Evolutionary conservation across 1,140 invertebrate genomes (phyloP), one percentile per base, ranked within the genome.

Genomic region (Epicauta chinensis): DNA sequence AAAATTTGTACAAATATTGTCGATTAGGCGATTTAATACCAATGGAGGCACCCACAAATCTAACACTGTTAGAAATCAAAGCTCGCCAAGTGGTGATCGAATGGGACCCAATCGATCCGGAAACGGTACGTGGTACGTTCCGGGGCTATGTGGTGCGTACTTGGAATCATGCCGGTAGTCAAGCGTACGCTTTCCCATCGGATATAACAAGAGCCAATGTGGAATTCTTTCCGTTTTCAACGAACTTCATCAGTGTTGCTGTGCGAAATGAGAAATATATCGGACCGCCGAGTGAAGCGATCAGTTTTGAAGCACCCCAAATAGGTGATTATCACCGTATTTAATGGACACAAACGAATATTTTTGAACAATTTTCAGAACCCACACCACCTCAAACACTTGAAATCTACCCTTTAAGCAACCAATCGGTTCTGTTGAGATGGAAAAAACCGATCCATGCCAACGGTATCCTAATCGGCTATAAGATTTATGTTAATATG

Each of bases 371-470:
- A 23, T 34, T 55, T 63, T 38, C 92, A 69, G 86, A 92, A 3
- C 91, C 97, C 0, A 78, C 86, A 39, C 85, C 91, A 1, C 91
- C 97, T 1, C 80, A 80, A n/a, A 72, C 81, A 31, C 76, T 92
- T 30, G 86, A 91, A 66, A 90, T 85, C 0, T 83, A 84, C 62
- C 87, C 89, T 0, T 78, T 93, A 63, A 93, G 93, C 5, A 87
- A 90, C 0, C 92, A 86, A 16, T 90, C 91, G 9, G 82, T 97
- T 60, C 80, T 85, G 39, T 72, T 98, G 1, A 81, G 82, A 47
- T 99, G 97, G 97, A 86, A 91, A 64, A 86, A 86, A 65, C 97
- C 97, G 0, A 78, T 89, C 11, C 86, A 95, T 64, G 84, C 91
- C 9, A 99, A 99, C 73, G 97, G 97, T 14, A 79, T 88, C 52